A percentile compares a stretch with the other conserved stretches of the same genome.
These are phyloP conservation scores for Ceratitis capitata DNA, from an alignment of 1,140 invertebrate genomes.

Conservation along the genomic window DNA sequence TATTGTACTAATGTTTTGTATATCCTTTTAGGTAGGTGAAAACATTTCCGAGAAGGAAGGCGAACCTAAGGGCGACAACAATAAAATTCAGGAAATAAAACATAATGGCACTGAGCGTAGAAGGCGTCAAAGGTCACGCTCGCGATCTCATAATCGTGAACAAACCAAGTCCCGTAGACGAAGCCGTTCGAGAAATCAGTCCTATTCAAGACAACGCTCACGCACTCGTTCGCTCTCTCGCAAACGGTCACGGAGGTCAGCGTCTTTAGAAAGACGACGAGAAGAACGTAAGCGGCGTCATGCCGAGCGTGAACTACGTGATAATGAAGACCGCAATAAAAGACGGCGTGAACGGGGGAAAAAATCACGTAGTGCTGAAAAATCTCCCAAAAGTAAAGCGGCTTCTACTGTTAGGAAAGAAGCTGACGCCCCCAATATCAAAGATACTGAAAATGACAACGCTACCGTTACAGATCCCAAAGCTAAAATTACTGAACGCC, in stretches of 20 bases:
- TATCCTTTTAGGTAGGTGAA: not conserved
- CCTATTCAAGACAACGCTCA: constrained; percentile 41
- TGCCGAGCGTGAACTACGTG: constrained; percentile 52
- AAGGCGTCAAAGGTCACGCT: not conserved
- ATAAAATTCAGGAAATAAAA: not conserved
- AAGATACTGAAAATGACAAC: constrained; percentile 54
- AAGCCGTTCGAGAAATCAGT: not conserved
- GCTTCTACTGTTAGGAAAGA: constrained; percentile 21
- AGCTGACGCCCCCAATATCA: not conserved
- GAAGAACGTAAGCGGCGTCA: constrained; percentile 54
- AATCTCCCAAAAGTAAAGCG: not conserved
- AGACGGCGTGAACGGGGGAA: constrained; percentile 42
- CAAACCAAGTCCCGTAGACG: constrained; percentile 11
- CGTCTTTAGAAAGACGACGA: constrained; percentile 54
- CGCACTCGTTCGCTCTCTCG: constrained; percentile 46
- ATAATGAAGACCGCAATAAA: constrained; percentile 49
- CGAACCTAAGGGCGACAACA: not conserved
- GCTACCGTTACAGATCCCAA: constrained; percentile 55
- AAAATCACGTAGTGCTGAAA: constrained; percentile 40
- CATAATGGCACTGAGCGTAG: not conserved
- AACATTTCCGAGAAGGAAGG: not conserved
- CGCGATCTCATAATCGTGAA: constrained; percentile 11
- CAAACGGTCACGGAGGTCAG: constrained; percentile 50
- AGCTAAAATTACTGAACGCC: constrained; percentile 60
- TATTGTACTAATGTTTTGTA: not conserved